A percentile compares a stretch with the other conserved stretches of the same genome.
phyloP scores from a whole-genome alignment of 2,113 vertebrate species.

The Rhynchopsitta pachyrhyncha region DNA sequence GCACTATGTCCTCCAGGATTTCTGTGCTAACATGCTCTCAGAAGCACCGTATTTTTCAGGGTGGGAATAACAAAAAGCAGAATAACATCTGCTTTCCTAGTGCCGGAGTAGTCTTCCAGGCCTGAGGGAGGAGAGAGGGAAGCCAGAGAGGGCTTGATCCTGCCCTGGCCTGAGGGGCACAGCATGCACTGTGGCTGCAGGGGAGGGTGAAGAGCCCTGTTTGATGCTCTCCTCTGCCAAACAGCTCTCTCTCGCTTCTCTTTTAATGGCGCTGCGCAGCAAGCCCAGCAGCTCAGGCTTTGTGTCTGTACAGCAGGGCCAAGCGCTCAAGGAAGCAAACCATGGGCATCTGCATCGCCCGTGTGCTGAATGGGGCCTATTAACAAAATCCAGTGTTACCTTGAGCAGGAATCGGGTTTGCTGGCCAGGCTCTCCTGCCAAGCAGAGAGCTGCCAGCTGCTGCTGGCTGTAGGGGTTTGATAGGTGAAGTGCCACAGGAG shows the following conservation, averaged over 20 bases:
- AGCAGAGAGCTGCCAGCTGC: background rate
- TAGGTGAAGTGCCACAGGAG: background rate
- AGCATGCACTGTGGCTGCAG: accelerated
- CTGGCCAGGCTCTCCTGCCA: accelerated
- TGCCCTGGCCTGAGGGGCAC: background rate
- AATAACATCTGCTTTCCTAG: background rate
- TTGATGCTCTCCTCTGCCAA: background rate
- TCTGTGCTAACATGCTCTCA: background rate
- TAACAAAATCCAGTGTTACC: accelerated
- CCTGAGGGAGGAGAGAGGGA: background rate
- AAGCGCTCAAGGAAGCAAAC: background rate
- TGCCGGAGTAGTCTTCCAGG: background rate
- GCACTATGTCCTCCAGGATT: background rate
- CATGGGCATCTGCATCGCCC: accelerated
- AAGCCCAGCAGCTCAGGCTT: background rate
- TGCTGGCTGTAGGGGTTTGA: background rate
- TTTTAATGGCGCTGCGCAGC: background rate
- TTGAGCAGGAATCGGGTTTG: accelerated
- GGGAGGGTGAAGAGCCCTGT: accelerated
- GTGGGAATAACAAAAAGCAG: background rate
- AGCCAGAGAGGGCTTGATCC: background rate
- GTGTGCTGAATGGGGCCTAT: accelerated
- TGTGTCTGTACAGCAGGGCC: background rate
- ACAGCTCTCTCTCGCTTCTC: background rate
- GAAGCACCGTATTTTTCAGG: accelerated